Conservation (phyloP, 2,797 vertebrate species). For the Apogon talboti region DNA sequence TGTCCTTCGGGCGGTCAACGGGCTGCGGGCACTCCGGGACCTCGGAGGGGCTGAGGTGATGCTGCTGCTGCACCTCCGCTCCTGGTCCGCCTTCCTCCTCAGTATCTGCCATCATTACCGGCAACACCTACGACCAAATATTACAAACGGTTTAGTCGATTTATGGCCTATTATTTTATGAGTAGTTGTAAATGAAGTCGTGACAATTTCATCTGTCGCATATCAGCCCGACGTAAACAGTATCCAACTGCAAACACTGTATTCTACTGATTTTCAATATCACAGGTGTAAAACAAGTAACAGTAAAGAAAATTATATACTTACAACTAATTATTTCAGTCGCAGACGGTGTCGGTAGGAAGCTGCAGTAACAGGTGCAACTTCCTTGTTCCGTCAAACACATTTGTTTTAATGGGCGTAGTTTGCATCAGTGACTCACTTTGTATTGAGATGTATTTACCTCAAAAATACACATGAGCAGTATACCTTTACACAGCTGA, state of each 20-base stretch:
- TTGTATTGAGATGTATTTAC: too few species aligned
- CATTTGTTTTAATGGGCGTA: slow-evolving; percentile 31
- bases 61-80: slow-evolving; percentile 25
- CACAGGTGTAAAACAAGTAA: too few species aligned
- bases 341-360: too few species aligned
- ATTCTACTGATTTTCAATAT: too few species aligned
- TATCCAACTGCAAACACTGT: too few species aligned
- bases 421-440: background rate
- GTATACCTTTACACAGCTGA: too few species aligned
- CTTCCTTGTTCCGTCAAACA: slow-evolving; percentile 67
- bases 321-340: background rate
- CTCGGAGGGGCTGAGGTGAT: background rate
- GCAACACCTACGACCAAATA: background rate
- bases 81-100: slow-evolving; percentile 47
- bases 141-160: too few species aligned
- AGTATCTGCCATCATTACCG: slow-evolving; percentile 66
- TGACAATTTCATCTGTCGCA: too few species aligned
- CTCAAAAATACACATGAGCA: too few species aligned
- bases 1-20: background rate
- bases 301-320: background rate
- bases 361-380: slow-evolving; percentile 41
- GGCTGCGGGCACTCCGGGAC: slow-evolving; percentile 1
- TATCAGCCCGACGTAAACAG: too few species aligned
- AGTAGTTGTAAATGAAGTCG: too few species aligned
- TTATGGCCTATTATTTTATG: too few species aligned